Conservation (phyloP, 1,140 invertebrate species). For the Hypothenemus hampei region DNA sequence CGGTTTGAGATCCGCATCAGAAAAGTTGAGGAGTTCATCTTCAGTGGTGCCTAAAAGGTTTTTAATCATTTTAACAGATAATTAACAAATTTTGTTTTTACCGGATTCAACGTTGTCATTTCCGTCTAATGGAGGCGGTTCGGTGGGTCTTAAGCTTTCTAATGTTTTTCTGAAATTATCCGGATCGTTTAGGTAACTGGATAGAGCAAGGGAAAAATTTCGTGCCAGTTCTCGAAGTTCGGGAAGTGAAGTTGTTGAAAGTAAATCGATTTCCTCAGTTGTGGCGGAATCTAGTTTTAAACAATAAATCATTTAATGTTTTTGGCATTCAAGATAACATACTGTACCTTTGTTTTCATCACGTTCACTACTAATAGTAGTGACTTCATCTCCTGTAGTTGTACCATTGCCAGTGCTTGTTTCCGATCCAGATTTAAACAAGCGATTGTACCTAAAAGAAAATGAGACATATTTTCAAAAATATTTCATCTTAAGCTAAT, state of each 20-base stretch:
- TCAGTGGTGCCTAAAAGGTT: slow-evolving; percentile 49
- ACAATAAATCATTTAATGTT: background rate
- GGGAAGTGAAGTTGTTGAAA: slow-evolving; percentile 41
- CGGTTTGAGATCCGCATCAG: slow-evolving; percentile 54
- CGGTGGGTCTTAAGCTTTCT: slow-evolving; percentile 69
- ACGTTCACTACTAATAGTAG: background rate
- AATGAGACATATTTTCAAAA: too few species aligned
- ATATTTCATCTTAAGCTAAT: background rate
- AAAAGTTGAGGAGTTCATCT: slow-evolving; percentile 71
- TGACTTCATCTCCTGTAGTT: slow-evolving; percentile 2
- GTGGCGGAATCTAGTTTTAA: background rate
- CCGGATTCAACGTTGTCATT: slow-evolving; percentile 33
- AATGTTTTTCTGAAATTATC: slow-evolving; percentile 69
- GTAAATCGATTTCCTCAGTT: slow-evolving; percentile 5
- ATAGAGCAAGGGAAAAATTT: slow-evolving; percentile 75
- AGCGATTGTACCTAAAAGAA: slow-evolving; percentile 10
- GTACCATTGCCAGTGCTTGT: background rate
- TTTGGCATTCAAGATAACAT: too few species aligned
- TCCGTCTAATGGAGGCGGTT: slow-evolving; percentile 52
- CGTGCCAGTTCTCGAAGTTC: slow-evolving; percentile 72
- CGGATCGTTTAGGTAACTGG: slow-evolving; percentile 75
- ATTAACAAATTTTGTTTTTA: background rate
- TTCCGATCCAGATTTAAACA: slow-evolving; percentile 2
- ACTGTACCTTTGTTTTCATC: too few species aligned
- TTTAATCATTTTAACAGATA: background rate